A percentile compares a stretch with the other conserved stretches of the same genome.
Conservation (phyloP, 2,888 invertebrate genomes). For the Hirtodrosophila alboralis region DNA sequence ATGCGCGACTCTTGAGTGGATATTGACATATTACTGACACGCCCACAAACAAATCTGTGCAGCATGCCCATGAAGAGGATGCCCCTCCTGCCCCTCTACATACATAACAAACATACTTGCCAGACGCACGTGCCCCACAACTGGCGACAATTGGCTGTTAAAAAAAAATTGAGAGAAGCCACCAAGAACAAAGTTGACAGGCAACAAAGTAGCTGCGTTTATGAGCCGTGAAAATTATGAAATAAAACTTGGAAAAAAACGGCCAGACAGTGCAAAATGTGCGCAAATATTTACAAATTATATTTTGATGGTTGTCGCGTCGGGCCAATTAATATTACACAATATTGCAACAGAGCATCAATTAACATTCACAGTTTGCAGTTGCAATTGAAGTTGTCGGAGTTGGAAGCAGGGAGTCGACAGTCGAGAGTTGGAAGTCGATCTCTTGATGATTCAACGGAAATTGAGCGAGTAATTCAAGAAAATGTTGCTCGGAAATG, state of each 20-base stretch:
- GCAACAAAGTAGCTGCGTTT: constrained; percentile 71
- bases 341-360: constrained; percentile 55
- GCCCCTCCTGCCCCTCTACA: background rate
- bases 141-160: constrained; percentile 10
- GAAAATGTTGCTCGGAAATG: constrained; percentile 70
- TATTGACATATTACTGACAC: constrained; percentile 76
- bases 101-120: constrained; percentile 3
- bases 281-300: constrained; percentile 37
- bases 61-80: constrained; percentile 17
- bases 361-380: constrained; percentile 37
- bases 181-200: constrained; percentile 30
- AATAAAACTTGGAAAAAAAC: constrained; percentile 42
- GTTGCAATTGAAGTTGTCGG: constrained; percentile 17
- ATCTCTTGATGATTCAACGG: constrained; percentile 75
- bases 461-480: constrained; percentile 82
- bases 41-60: constrained; percentile 74
- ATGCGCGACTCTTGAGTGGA: constrained; percentile 69
- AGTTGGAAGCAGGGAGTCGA: background rate
- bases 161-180: constrained; percentile 3
- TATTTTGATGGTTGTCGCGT: constrained; percentile 57
- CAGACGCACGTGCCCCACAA: constrained; percentile 50
- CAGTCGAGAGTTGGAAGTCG: background rate
- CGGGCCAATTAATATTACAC: constrained; percentile 67
- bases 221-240: constrained; percentile 70
- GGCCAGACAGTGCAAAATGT: constrained; percentile 19